phyloP scores from a whole-genome alignment of 2,888 invertebrate species.

The Smittia aterrima region DNA sequence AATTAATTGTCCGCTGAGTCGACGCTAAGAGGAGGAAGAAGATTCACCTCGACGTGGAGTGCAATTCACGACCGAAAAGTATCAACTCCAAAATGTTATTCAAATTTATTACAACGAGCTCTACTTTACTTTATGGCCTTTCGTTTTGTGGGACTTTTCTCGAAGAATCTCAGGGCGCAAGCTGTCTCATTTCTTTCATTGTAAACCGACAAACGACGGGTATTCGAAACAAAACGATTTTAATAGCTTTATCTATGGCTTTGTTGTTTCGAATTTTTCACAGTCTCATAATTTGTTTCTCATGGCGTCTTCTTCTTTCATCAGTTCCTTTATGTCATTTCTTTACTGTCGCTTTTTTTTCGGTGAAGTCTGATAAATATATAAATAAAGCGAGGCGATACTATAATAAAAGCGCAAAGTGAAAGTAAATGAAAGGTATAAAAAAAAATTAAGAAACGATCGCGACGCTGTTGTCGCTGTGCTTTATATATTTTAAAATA shows the following conservation, averaged over 20 bases:
- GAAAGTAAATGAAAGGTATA: conserved; percentile 32
- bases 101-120: conserved; percentile 22
- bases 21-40: no score
- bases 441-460: conserved; percentile 23
- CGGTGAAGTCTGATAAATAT: conserved; percentile 14
- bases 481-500: conserved; percentile 24
- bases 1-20: no score
- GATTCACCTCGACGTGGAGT: neutral
- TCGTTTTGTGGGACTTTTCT: conserved; percentile 15
- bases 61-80: neutral
- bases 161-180: neutral
- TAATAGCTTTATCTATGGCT: conserved; percentile 11
- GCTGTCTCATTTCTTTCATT: neutral
- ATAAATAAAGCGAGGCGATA: neutral
- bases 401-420: conserved; percentile 16
- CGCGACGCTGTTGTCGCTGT: neutral
- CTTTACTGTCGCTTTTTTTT: conserved; percentile 16
- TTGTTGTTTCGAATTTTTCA: neutral
- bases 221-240: conserved; percentile 12
- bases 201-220: neutral
- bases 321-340: conserved; percentile 16
- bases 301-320: conserved; percentile 23
- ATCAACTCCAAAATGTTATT: neutral
- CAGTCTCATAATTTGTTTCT: conserved; percentile 16
- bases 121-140: conserved; percentile 3